Conservation (phyloP, 2,113 vertebrate species). For the Urocitellus parryii region DNA sequence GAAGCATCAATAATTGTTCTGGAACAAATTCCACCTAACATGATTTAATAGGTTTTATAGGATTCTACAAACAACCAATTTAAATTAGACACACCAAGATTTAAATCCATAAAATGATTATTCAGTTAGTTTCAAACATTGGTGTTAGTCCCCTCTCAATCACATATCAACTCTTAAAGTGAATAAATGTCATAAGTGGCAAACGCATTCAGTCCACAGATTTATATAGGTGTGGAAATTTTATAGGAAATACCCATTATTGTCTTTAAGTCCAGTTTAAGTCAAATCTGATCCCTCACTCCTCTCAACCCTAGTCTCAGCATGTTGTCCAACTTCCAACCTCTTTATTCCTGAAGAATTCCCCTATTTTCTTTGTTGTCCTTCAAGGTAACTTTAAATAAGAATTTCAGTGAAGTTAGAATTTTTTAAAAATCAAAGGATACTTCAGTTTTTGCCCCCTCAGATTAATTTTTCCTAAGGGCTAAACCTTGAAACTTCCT, state of each 20-base stretch:
- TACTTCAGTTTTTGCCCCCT: background rate
- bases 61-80: constrained; percentile 22
- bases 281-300: background rate
- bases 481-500: background rate
- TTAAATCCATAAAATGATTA: constrained; percentile 37
- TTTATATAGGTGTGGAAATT: background rate
- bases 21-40: constrained; percentile 56
- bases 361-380: background rate
- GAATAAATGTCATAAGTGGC: background rate
- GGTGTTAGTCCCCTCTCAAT: background rate
- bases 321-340: background rate
- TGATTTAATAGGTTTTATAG: constrained; percentile 29
- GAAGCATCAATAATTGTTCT: constrained; percentile 52
- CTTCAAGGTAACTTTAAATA: background rate
- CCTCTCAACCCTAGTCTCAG: background rate
- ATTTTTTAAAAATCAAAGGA: background rate
- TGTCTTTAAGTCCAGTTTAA: background rate
- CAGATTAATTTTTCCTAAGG: background rate
- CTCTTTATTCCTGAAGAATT: background rate
- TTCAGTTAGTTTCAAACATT: background rate
- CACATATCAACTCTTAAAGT: background rate
- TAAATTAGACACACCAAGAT: constrained; percentile 59
- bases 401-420: background rate
- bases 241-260: background rate
- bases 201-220: background rate